Evolutionary conservation across 2,888 invertebrate genomes (phyloP), one percentile per base, ranked within the genome.

Genomic region (Tiphia femorata): DNA sequence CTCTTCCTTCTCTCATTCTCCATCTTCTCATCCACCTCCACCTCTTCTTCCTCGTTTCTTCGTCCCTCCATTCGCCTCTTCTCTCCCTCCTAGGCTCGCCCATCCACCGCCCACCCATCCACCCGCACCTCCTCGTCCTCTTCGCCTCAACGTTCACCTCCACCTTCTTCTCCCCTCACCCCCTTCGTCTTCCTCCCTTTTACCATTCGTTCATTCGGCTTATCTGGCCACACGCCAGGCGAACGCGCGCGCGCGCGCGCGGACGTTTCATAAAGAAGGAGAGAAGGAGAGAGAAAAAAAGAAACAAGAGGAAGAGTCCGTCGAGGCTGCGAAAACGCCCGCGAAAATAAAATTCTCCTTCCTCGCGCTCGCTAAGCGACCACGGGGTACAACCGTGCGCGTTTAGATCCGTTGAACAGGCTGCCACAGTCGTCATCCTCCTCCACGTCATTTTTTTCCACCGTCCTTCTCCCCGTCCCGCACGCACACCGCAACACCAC

Each of bases 181-280:
- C 29, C 10, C 33, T 33, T 3, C 33, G 4, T 14, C 33, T n/a
- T n/a, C n/a, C n/a, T n/a, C n/a, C n/a, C n/a, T n/a, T n/a, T n/a
- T n/a, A n/a, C 25, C 33, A 1, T 12, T 33, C 33, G 12, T 33
- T 33, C 14, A 33, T 33, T 33, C 33, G 12, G 33, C 33, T 33
- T 33, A 33, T 33, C 33, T 33, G 33, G 33, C 33, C 33, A 33
- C 33, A 33, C 12, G 33, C 33, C 33, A 33, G 33, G 14, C 33
- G 33, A 33, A n/a, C n/a, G n/a, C n/a, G n/a, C n/a, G n/a, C n/a
- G n/a, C n/a, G n/a, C n/a, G n/a, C n/a, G 33, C 33, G 33, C 12
- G 33, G 33, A 29, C 8, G 33, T 14, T 33, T 33, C n/a, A n/a
- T n/a, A 33, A n/a, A 33, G 14, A 33, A 33, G n/a, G n/a, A n/a